These are phyloP conservation scores for Unio pictorum DNA, from an alignment of 2,888 invertebrate species.

Conservation along the genomic window DNA sequence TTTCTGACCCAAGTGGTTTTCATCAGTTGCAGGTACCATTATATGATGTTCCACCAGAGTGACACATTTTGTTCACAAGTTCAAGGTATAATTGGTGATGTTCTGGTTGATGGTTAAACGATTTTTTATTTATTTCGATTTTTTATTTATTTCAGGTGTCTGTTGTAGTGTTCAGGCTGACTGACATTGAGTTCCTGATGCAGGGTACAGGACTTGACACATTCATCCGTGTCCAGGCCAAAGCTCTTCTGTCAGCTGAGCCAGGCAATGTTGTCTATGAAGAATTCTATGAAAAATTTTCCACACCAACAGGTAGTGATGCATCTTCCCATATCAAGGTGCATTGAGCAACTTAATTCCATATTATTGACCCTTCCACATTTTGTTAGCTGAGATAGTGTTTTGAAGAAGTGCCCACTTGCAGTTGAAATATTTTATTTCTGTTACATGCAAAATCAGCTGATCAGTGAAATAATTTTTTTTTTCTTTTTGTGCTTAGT, in stretches of 20 bases:
- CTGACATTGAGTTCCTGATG: slow-evolving; percentile 81
- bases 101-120: no score
- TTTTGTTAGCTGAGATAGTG: background rate
- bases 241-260: slow-evolving; percentile 84
- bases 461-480: background rate
- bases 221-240: slow-evolving; percentile 80
- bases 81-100: no score
- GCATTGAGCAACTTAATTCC: background rate
- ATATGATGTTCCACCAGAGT: no score
- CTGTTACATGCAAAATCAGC: background rate
- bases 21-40: no score
- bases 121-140: slow-evolving; percentile 12
- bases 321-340: slow-evolving; percentile 1
- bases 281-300: slow-evolving; percentile 86
- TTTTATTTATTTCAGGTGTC: slow-evolving; percentile 72
- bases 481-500: no score
- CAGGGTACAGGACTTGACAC: slow-evolving; percentile 81
- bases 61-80: no score
- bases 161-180: slow-evolving; percentile 80
- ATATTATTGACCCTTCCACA: background rate
- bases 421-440: slow-evolving; percentile 4
- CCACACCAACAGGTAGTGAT: slow-evolving; percentile 42
- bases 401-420: background rate
- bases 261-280: slow-evolving; percentile 93
- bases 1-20: no score